phyloP scores from a whole-genome alignment of 2,113 vertebrate genomes.

The Lonchura striata region DNA sequence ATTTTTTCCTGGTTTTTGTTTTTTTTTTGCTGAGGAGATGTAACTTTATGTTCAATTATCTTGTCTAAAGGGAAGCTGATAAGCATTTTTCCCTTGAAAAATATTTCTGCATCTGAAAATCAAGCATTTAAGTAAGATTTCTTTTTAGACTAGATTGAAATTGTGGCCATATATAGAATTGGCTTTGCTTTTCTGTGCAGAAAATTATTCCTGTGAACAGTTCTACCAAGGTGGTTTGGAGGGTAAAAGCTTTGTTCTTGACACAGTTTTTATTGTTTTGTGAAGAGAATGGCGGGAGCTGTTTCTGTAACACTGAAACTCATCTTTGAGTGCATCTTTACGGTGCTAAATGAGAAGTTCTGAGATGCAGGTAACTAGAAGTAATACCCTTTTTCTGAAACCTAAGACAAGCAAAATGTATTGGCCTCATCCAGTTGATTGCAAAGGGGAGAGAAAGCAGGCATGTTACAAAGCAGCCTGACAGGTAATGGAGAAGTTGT shows the following conservation, averaged over 20 bases:
- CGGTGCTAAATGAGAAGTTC: slow-evolving; percentile 15
- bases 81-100: neutral
- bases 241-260: slow-evolving; percentile 30
- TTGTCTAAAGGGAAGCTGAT: neutral
- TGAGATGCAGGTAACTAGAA: slow-evolving; percentile 16
- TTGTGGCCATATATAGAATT: slow-evolving; percentile 1
- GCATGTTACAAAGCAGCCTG: neutral
- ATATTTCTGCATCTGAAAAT: neutral
- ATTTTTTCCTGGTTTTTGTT: neutral
- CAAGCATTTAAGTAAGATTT: neutral
- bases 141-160: neutral
- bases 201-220: slow-evolving; percentile 6
- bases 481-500: neutral
- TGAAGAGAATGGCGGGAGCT: neutral
- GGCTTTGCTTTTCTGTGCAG: neutral
- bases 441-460: neutral
- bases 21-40: neutral
- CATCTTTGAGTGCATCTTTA: neutral
- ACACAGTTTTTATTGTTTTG: neutral
- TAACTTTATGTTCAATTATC: neutral
- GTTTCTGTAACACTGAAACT: neutral
- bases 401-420: neutral
- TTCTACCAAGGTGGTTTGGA: neutral
- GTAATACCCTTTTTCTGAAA: slow-evolving; percentile 8
- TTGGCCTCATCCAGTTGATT: neutral